Base-by-base conservation (phyloP, 2,113 vertebrate species). In the Gymnorhina tibicen region DNA sequence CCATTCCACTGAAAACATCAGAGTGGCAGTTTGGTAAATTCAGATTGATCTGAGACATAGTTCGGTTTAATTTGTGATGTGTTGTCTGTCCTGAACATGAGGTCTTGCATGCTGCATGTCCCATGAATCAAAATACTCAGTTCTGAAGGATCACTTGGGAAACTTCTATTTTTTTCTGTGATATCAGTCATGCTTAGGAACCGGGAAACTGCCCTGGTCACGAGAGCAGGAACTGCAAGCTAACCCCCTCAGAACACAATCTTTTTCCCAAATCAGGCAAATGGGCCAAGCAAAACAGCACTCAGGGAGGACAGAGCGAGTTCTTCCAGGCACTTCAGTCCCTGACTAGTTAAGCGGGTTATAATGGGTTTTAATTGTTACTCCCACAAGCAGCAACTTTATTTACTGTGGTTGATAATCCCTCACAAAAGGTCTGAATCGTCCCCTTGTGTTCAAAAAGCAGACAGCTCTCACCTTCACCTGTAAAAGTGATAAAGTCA, bases 311-410 rank as follows among this genome's bases (percentile, higher is more conserved):
- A 93, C 52, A 92, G 76, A 95, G 91, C 91, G 63, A 95, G 94
- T 95, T 96, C 80, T 95, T 88, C 93, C 86, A 91, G 95, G 68
- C 35, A 4, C 56, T 91, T 91, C 41, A 64, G 69, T 92, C 80
- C 52, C 76, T 64, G 44, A 92, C 94, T 75, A 81, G 95, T 94
- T 94, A 91, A 94, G 80, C 95, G 95, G 86, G 93, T 95, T 94
- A 85, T 95, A 95, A 97, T 85, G 73, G 76, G 37, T 41, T 95
- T 84, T 93, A 93, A 97, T 91, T 91, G 64, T 87, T 95, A 85
- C 91, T 94, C 91, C 87, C 86, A 96, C 80, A 63, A 89, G 60
- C 80, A 91, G 84, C 47, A 87, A 39, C 83, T 93, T 91, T 93
- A 86, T 91, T 93, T 95, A 89, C 86, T 84, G 80, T 60, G 53